Evolutionary conservation across 2,797 vertebrate genomes (phyloP), one percentile per base, ranked within the genome.

Genomic region (Bufotes viridis): DNA sequence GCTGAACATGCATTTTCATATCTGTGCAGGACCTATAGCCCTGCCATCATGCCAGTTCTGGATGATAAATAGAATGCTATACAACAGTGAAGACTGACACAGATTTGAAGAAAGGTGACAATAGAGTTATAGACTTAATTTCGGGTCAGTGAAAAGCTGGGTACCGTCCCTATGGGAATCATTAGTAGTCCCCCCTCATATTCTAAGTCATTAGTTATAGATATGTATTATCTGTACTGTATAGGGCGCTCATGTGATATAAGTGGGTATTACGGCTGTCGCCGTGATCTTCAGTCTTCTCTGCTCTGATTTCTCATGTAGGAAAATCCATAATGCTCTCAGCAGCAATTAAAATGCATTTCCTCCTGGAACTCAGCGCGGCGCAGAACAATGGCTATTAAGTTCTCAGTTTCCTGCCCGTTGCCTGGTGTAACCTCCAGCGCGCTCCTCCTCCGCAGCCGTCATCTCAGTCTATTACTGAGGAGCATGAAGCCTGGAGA

Each of bases 241-340:
- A 10, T 63, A 7, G 1, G 1, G 2, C 9, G 20, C 9, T 0
- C 20, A 20, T 18, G 6, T 20, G 18, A 63, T 63, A 63, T 63
- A 9, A 22, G 0, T 7, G 20, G 20, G 60, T 18, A 7, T 22
- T 63, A 18, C 58, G 22, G 22, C 80, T 67, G 81, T 11, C 6
- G 7, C 61, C 12, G 75, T 49, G 75, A 34, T 63, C 60, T 63
- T 10, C 53, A 7, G 53, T 57, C n/a, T 55, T 24, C 20, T 78
- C 51, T 4, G 8, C 53, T 12, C 5, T 18, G 13, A 58, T 15
- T 84, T 65, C 75, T 63, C 75, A 20, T 57, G 24, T 11, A 69
- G 74, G 76, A 86, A 70, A 86, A 69, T 57, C 75, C 65, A 86
- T 80, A 55, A 86, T 86, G 42, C 75, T 18, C 63, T 86, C 76